A percentile compares a stretch with the other conserved stretches of the same genome.
Conservation (phyloP, 2,113 vertebrate species). For the Clupea harengus region DNA sequence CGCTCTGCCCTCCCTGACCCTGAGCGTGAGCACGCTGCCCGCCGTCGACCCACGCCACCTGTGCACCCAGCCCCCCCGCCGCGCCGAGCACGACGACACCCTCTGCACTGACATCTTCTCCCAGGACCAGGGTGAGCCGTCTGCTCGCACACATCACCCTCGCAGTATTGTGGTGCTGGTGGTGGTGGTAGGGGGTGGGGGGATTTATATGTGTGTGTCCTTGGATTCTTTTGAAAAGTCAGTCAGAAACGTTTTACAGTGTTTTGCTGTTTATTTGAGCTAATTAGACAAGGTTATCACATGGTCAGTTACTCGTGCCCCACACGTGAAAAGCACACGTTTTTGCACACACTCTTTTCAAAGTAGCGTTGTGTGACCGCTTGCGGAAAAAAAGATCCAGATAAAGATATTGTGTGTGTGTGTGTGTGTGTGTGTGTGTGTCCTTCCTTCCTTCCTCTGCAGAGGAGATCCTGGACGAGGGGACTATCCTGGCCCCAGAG, state of each 20-base stretch:
- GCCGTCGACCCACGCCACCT: constrained; percentile 60
- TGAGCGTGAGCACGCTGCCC: constrained; percentile 79
- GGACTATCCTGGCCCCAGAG: constrained; percentile 59
- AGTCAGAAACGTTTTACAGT: background rate
- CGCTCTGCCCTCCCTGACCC: constrained; percentile 71
- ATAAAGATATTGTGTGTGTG: background rate
- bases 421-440: constrained; percentile 4
- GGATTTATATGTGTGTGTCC: background rate
- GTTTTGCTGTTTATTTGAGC: background rate
- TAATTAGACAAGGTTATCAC: constrained; percentile 1
- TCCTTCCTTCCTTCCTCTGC: background rate
- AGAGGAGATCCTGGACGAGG: constrained; percentile 77
- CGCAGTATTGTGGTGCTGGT: background rate
- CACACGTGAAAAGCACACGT: background rate
- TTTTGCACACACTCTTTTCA: background rate
- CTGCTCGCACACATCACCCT: background rate
- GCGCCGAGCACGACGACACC: constrained; percentile 68
- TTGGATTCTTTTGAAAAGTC: background rate
- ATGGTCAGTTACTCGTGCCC: background rate
- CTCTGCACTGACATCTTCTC: constrained; percentile 72
- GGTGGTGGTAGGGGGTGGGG: background rate
- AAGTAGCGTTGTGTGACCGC: background rate
- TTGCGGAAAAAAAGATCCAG: background rate
- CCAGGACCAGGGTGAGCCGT: constrained; percentile 78
- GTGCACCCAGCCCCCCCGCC: constrained; percentile 74